Conservation (phyloP, 1,140 invertebrate species). For the Orchesella cincta region DNA sequence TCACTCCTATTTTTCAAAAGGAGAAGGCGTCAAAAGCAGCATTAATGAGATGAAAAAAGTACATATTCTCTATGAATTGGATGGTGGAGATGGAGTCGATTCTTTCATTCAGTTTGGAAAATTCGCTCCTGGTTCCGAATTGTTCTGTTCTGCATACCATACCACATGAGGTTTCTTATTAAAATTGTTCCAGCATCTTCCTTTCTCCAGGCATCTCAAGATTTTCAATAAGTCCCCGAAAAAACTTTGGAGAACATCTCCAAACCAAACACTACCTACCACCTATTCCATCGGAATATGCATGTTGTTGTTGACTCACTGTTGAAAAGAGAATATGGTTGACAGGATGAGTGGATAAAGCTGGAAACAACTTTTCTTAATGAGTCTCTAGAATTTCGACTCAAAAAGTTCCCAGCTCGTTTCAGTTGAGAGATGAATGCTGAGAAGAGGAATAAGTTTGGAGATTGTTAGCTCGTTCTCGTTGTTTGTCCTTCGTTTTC, state of each 20-base stretch:
- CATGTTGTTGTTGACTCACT: too few relatives aligned
- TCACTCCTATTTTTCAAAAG: not conserved
- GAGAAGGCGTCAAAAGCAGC: not conserved
- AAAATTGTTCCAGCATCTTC: too few relatives aligned
- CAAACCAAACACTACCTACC: too few relatives aligned
- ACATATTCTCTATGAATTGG: not conserved
- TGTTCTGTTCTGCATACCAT: not conserved
- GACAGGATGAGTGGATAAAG: not conserved
- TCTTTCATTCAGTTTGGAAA: not conserved
- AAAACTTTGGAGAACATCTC: too few relatives aligned
- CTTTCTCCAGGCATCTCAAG: too few relatives aligned
- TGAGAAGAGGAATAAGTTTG: not conserved
- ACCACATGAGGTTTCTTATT: not conserved
- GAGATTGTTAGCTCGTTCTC: too few relatives aligned
- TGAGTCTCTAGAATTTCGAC: not conserved
- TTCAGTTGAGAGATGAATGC: not conserved
- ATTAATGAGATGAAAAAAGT: constrained; percentile 14
- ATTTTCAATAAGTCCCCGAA: too few relatives aligned
- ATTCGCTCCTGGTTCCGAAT: not conserved
- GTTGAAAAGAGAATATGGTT: too few relatives aligned
- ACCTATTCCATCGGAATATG: too few relatives aligned
- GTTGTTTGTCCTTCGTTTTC: too few relatives aligned
- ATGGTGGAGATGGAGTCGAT: not conserved
- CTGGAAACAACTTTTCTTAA: not conserved
- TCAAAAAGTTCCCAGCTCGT: not conserved